A percentile compares a stretch with the other conserved stretches of the same genome.
Evolutionary conservation across 2,797 vertebrate species (phyloP).

Genomic region (Rhynchonycteris naso): DNA sequence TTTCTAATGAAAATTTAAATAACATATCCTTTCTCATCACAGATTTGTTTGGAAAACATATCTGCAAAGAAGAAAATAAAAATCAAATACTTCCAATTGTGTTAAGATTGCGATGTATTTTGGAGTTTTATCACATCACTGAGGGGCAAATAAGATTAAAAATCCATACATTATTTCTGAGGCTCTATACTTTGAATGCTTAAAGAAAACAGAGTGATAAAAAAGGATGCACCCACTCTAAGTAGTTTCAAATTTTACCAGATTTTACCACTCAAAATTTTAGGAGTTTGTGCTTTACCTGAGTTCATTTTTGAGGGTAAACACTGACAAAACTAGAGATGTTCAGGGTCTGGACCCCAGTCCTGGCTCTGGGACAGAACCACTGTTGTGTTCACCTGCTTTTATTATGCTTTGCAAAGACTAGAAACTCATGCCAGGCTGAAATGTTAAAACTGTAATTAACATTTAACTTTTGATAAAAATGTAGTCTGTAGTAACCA

Average conservation of each 20-base stretch:
- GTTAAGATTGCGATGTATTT: neutral
- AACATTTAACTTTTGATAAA: conserved; percentile 22
- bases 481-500: neutral
- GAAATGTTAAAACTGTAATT: conserved; percentile 36
- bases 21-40: neutral
- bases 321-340: neutral
- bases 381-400: neutral
- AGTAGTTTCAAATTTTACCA: neutral
- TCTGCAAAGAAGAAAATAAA: conserved; percentile 5
- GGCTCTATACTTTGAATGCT: neutral
- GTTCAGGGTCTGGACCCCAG: neutral
- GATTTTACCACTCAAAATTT: neutral
- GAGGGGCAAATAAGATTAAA: neutral
- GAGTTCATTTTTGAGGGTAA: neutral
- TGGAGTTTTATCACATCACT: neutral
- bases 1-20: neutral
- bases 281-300: neutral
- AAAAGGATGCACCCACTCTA: neutral
- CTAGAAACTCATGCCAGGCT: neutral
- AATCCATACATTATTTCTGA: neutral
- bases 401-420: neutral
- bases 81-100: neutral
- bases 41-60: neutral
- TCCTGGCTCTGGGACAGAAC: neutral
- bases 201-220: neutral